Evolutionary conservation across 2,113 vertebrate genomes (phyloP).

Genomic region (Lepidothrix coronata): DNA sequence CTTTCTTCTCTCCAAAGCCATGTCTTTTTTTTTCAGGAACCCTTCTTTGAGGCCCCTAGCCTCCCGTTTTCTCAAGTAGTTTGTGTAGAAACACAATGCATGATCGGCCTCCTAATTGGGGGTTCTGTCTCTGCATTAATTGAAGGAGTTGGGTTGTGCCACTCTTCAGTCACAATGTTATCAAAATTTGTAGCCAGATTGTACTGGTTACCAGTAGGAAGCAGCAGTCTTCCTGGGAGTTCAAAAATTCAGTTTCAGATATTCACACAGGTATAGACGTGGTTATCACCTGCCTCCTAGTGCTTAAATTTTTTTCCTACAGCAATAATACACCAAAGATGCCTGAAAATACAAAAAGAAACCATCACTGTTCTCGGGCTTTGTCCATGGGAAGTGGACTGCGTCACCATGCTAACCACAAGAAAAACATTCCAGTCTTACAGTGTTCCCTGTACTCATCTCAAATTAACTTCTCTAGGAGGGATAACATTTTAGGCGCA

Average conservation of each 20-base stretch:
- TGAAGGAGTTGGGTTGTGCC: neutral
- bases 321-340: neutral
- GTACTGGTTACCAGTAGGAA: neutral
- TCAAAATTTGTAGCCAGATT: neutral
- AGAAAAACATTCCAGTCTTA: conserved; percentile 58
- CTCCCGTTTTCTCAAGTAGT: neutral
- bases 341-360: conserved; percentile 28
- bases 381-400: conserved; percentile 62
- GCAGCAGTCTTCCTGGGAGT: neutral
- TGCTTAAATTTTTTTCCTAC: neutral
- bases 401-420: conserved; percentile 47
- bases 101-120: conserved; percentile 11
- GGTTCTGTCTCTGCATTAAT: neutral
- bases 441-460: conserved; percentile 59
- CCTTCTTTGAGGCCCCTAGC: neutral
- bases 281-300: neutral
- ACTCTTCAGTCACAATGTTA: neutral
- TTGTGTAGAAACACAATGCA: neutral
- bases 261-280: neutral
- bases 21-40: neutral
- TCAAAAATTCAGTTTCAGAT: neutral
- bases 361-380: neutral
- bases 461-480: conserved; percentile 66
- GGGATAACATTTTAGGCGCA: conserved; percentile 56
- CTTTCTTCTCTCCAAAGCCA: neutral